Evolutionary conservation across 2,797 vertebrate species (phyloP), one percentile per base, ranked within the genome.

Genomic region (Pteronotus mesoamericanus): DNA sequence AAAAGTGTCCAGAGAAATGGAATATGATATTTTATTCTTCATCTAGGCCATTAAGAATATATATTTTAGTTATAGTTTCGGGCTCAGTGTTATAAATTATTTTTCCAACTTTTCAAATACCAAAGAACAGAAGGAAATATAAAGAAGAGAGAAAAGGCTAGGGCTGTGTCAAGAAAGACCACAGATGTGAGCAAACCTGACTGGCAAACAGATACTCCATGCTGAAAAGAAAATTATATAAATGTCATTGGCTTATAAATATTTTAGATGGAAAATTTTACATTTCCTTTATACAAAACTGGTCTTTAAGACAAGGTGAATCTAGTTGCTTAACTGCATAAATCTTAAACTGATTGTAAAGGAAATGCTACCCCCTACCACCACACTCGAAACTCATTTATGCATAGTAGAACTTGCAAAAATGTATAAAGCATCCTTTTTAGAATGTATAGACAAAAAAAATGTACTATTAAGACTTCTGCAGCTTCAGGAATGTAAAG

Each of bases 1-100:
- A 93, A 96, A 97, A 91, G 46, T 86, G 53, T 71, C 59, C 44
- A 92, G 89, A 95, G 57, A 95, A 96, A 75, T 83, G 10, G 34
- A 92, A 91, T 57, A 83, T 75, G 61, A 29, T 61, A 89, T 85
- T 93, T 94, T 88, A 85, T 55, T 89, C 29, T 89, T 91, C 53
- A 61, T 46, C 51, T 48, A 93, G 32, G n/a, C 26, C 93, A 57
- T 61, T 79, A 78, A 91, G 57, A 88, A 68, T 89, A 61, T 68
- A n/a, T 59, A 72, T 72, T 94, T 86, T 77, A 94, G 22, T 84
- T 87, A 66, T 29, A 61, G 18, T 22, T 89, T 86, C 89, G 51
- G 51, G 71, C 37, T 66, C 51, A 78, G 6, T 77, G 12, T 89
- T 86, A 48, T 32, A 91, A 95, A 92, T 86, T 79, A 74, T 32